Evolutionary conservation across 2,113 vertebrate genomes (phyloP), one percentile per base, ranked within the genome.

Genomic region (Notiomystis cincta): DNA sequence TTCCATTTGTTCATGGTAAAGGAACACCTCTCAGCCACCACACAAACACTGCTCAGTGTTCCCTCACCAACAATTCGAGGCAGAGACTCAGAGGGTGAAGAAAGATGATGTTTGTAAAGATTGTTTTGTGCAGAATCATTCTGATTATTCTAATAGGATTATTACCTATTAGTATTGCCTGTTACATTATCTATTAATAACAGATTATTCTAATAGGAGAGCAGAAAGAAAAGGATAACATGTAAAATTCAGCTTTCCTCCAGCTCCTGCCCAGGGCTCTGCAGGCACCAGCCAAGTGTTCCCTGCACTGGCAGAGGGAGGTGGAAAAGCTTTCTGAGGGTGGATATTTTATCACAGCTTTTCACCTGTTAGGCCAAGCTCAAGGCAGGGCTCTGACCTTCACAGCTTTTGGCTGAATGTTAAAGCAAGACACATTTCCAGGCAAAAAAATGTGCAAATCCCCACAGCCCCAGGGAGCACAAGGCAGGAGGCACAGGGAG

Each of bases 351-450:
- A 61, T 65, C 44, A 47, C 70, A 87, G 69, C 35, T 82, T 37
- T 20, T 67, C 40, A 64, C 53, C 54, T 70, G 33, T 7, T 33
- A 18, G 80, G 45, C 27, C 45, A 37, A n/a, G 48, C 62, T 72
- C 62, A 38, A n/a, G 61, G 50, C 81, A n/a, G 60, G 31, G 45
- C 72, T 81, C 72, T 40, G 72, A 44, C 60, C 69, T 53, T 50
- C 72, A 12, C 24, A 38, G 14, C 23, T 1, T 1, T 3, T 1
- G 5, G 9, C 47, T 22, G 71, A 51, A 23, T 0, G 9, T 9
- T 25, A 25, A 50, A 77, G 57, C 19, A 16, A 65, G 33, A 40
- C 18, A 23, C 10, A 1, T 27, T 20, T 21, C 7, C 13, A 22
- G 54, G 7, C 40, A 69, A 48, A 48, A 16, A 0, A 19, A 7